Evolutionary conservation across 2,113 vertebrate genomes (phyloP), one percentile per base, ranked within the genome.

Genomic region (chimpanzee (Pan troglodytes)): DNA sequence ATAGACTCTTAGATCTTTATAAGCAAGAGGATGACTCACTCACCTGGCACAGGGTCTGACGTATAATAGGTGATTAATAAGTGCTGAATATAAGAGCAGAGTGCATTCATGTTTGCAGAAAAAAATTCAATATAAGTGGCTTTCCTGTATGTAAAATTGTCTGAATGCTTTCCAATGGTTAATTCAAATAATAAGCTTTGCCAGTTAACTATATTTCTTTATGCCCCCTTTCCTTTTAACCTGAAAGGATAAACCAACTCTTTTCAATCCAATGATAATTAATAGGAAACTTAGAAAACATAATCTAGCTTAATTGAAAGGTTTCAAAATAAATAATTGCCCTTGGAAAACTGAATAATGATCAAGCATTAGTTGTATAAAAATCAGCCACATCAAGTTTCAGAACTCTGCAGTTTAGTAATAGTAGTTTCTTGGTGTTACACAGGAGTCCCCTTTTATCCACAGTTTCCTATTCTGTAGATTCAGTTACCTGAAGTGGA

Each of bases 281-380:
- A 86, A 61, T 50, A 22, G 35, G 72, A 72, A 95, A 68, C 5
- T 52, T 92, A 70, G 25, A 45, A 45, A 85, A 73, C 48, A n/a
- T 70, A 64, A 86, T 27, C 5, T 73, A 83, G 38, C 59, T 72
- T 95, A 86, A 70, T 50, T 48, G 50, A 88, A 81, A 92, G 6
- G 5, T 89, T 88, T 95, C 48, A 92, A 88, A 93, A 81, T 76
- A 90, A 90, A 72, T 75, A 75, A 64, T 57, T 90, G 23, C 25
- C 30, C 68, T 93, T 96, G 52, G 23, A 91, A 95, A 95, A 75
- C 30, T 38, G 14, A 90, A 61, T 93, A 75, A 67, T 18, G 72
- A 52, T 57, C 48, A 57, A 86, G 27, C 32, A 92, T 59, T 88
- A 11, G 18, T 70, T 95, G 61, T 57, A 61, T 79, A 70, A 88